A percentile compares a stretch with the other conserved stretches of the same genome.
Conservation (phyloP, 2,113 vertebrate genomes). For the Empidonax alnorum region DNA sequence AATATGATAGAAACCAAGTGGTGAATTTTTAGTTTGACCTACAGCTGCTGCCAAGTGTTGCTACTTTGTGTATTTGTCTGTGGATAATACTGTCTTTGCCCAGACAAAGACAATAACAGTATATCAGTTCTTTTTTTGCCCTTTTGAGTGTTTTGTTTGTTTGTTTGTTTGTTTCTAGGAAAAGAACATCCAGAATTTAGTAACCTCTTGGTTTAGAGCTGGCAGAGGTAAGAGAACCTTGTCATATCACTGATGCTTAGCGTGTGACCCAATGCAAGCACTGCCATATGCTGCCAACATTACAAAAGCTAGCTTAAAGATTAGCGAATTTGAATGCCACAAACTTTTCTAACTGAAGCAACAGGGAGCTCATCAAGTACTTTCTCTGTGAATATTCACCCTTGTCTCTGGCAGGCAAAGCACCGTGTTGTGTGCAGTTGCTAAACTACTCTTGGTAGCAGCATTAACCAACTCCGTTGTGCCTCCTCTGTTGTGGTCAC, state of each 20-base stretch:
- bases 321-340: background rate
- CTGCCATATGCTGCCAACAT: background rate
- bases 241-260: background rate
- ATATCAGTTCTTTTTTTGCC: background rate
- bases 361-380: background rate
- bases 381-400: constrained; percentile 22
- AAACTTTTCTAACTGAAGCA: background rate
- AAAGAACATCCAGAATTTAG: background rate
- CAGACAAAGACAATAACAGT: background rate
- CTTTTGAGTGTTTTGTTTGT: background rate
- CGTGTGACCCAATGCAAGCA: background rate
- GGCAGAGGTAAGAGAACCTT: background rate
- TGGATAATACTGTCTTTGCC: too few relatives aligned
- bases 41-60: background rate
- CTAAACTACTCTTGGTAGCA: background rate
- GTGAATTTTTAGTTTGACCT: background rate
- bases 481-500: background rate
- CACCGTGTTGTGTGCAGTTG: background rate
- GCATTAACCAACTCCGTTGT: background rate
- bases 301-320: background rate
- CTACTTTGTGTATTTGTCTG: fast-evolving
- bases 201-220: background rate
- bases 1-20: background rate
- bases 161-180: background rate
- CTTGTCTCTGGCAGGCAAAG: background rate